Percentiles rank a stretch among this genome's conserved stretches.
phyloP scores from a whole-genome alignment of 2,888 invertebrate species.

The Mongoloraphidia duomilia region DNA sequence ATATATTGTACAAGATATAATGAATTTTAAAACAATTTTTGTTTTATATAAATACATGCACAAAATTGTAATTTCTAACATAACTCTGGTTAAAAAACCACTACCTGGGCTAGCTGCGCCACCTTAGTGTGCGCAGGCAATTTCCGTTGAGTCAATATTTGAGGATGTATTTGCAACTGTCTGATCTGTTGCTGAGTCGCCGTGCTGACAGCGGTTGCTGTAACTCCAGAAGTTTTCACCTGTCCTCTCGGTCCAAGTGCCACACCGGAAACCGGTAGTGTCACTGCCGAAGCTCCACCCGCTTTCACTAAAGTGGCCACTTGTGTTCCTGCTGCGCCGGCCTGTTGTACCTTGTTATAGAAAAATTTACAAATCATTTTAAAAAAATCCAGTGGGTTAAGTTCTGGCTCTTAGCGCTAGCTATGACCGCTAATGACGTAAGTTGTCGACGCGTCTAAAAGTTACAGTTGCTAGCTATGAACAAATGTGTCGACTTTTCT shows the following conservation, averaged over 20 bases:
- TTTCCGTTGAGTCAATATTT: slow-evolving; percentile 40
- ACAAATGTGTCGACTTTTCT: too few relatives aligned
- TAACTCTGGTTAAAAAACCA: not conserved
- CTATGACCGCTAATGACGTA: too few relatives aligned
- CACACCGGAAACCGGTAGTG: slow-evolving; percentile 37
- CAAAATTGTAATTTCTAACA: not conserved
- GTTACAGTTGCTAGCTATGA: too few relatives aligned
- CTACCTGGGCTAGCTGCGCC: slow-evolving; percentile 39
- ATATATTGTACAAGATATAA: not conserved
- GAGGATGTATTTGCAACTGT: slow-evolving; percentile 45
- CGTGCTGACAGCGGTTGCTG: slow-evolving; percentile 30
- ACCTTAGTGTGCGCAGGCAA: slow-evolving; percentile 40
- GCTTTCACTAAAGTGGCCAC: slow-evolving; percentile 52
- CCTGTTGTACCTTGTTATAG: slow-evolving; percentile 29
- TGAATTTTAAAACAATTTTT: not conserved
- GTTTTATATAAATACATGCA: too few relatives aligned
- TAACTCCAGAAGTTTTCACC: slow-evolving; percentile 20
- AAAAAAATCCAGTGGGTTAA: not conserved
- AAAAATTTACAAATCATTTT: not conserved
- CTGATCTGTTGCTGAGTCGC: slow-evolving; percentile 49
- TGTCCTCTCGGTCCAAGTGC: slow-evolving; percentile 29
- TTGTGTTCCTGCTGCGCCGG: slow-evolving; percentile 35
- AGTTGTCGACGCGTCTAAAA: too few relatives aligned
- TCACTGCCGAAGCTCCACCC: slow-evolving; percentile 25
- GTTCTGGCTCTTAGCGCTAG: too few relatives aligned